Conservation (phyloP, 2,888 invertebrate species). For the Hanleya hanleyi region DNA sequence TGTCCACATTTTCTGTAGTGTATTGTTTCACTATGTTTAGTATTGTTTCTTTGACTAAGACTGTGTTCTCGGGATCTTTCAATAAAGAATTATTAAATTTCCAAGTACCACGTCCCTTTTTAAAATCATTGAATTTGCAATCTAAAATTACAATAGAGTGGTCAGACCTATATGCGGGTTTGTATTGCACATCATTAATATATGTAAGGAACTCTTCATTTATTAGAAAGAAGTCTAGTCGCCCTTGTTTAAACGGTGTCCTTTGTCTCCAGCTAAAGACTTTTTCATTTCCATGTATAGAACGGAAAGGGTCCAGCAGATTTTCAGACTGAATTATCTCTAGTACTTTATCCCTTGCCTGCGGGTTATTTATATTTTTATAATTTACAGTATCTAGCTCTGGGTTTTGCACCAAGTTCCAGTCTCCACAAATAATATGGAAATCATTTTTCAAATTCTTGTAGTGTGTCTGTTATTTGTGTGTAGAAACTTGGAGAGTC, state of each 20-base stretch:
- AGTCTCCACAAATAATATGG: background rate
- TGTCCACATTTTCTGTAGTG: background rate
- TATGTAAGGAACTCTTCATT: background rate
- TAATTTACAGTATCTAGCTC: background rate
- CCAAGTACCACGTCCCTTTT: background rate
- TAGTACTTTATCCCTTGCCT: background rate
- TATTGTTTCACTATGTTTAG: background rate
- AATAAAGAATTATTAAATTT: background rate
- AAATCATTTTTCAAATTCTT: background rate
- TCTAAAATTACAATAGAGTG: background rate
- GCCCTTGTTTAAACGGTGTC: background rate
- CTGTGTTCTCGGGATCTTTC: background rate
- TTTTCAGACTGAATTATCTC: conserved; percentile 7
- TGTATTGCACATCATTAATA: background rate
- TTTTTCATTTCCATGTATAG: background rate
- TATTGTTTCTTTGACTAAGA: background rate
- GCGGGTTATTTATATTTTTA: conserved; percentile 16
- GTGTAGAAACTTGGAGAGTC: conserved; percentile 13
- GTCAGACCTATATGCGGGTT: background rate
- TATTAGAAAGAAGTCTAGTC: background rate
- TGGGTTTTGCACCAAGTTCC: background rate
- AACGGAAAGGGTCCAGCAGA: conserved; percentile 13
- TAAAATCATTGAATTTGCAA: background rate
- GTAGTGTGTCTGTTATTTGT: background rate
- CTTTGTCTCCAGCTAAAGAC: conserved; percentile 7